A percentile compares a stretch with the other conserved stretches of the same genome.
phyloP scores from a whole-genome alignment of 2,113 vertebrate species.

The Gymnorhina tibicen region DNA sequence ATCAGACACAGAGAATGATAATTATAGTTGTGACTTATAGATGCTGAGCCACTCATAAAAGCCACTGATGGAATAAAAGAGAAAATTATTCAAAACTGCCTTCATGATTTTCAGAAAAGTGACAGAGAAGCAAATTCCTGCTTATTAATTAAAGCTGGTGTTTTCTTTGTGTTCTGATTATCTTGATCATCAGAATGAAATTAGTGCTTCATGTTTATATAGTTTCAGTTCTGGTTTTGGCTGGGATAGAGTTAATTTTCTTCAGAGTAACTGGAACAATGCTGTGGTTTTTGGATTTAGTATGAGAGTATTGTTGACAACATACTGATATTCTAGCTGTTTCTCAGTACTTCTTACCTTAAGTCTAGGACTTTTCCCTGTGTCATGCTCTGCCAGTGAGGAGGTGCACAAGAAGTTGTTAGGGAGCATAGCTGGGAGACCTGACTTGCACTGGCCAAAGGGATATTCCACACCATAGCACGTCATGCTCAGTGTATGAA shows the following conservation, averaged over 20 bases:
- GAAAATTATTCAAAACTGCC: not conserved
- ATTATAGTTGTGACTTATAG: not conserved
- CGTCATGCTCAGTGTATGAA: not conserved
- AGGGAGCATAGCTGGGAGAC: not conserved
- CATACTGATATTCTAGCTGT: not conserved
- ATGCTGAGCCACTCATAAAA: not conserved
- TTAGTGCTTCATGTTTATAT: not conserved
- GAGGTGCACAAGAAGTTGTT: not conserved
- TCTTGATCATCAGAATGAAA: not conserved
- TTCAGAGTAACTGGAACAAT: not conserved
- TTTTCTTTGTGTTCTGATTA: not conserved
- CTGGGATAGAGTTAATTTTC: not conserved
- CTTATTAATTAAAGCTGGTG: not conserved
- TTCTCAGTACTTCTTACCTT: not conserved
- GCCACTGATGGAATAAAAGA: not conserved
- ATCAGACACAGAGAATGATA: not conserved
- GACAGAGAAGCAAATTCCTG: not conserved
- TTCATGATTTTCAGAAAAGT: not conserved
- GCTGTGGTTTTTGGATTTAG: accelerated
- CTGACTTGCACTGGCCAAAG: not conserved
- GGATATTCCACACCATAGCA: not conserved
- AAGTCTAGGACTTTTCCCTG: not conserved
- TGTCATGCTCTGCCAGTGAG: not conserved
- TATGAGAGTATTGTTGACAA: not conserved
- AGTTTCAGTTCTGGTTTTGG: not conserved